Evolutionary conservation across 1,140 invertebrate species (phyloP).

Genomic region (Lineus longissimus): DNA sequence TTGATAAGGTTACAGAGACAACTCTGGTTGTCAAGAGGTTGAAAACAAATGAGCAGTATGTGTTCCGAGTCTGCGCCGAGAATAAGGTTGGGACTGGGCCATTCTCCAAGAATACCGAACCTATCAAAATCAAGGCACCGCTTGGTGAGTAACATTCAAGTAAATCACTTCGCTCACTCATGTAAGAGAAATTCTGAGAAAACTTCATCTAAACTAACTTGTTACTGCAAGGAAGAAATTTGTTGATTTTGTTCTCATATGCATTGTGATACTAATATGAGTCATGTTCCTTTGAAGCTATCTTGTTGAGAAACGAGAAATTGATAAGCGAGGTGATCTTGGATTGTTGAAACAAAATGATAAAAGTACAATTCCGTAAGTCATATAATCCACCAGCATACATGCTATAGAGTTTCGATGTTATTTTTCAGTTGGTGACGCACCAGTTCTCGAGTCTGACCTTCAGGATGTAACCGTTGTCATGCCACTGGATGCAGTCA

Average conservation of each 20-base stretch:
- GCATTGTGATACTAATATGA: no score
- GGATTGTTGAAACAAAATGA: not conserved
- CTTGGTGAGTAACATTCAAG: conserved; percentile 27
- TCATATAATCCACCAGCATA: no score
- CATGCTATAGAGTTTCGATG: no score
- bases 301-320: no score
- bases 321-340: no score
- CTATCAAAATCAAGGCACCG: conserved; percentile 71
- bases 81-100: conserved; percentile 94
- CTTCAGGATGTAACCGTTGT: conserved; percentile 34
- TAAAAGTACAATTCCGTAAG: not conserved
- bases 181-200: not conserved
- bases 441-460: conserved; percentile 36
- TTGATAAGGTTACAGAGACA: conserved; percentile 61
- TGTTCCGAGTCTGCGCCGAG: conserved; percentile 93
- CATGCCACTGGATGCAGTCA: conserved; percentile 30
- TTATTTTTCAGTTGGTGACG: conserved; percentile 35
- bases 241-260: no score
- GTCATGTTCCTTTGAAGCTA: no score
- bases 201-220: not conserved
- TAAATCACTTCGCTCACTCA: not conserved
- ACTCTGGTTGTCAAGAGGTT: conserved; percentile 60
- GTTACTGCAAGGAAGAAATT: not conserved
- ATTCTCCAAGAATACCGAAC: conserved; percentile 62
- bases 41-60: conserved; percentile 90